phyloP scores from a whole-genome alignment of 2,113 vertebrate species.

The Cryptoleucopteryx plumbea region DNA sequence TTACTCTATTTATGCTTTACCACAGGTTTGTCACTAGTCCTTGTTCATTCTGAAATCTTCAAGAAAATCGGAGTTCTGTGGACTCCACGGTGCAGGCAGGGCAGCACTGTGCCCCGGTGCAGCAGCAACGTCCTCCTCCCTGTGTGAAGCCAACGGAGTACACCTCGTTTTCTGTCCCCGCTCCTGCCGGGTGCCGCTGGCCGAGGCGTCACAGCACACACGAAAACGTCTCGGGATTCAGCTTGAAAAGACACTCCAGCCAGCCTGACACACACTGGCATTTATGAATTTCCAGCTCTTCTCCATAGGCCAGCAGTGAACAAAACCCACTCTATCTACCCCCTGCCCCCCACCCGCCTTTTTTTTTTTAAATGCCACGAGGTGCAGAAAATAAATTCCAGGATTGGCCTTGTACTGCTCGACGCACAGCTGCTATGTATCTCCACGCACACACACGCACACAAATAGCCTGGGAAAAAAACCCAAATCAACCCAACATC shows the following conservation, averaged over 20 bases:
- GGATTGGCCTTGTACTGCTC: slow-evolving; percentile 70
- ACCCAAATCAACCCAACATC: slow-evolving; percentile 17
- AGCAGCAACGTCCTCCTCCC: background rate
- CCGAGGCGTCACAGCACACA: background rate
- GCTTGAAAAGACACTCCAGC: background rate
- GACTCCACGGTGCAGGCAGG: background rate
- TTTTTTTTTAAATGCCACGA: background rate
- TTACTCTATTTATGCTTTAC: slow-evolving; percentile 70
- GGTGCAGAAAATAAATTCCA: background rate
- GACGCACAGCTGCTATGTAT: slow-evolving; percentile 39
- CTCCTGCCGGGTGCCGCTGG: background rate
- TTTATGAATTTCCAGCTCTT: background rate
- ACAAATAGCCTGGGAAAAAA: background rate
- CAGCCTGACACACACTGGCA: background rate
- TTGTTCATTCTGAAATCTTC: slow-evolving; percentile 39
- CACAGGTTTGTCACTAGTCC: slow-evolving; percentile 77
- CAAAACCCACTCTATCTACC: background rate
- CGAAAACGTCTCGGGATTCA: background rate
- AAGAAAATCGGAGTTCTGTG: background rate
- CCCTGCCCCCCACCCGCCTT: background rate
- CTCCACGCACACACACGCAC: slow-evolving; percentile 30
- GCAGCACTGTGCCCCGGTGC: accelerated
- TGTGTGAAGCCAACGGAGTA: accelerated
- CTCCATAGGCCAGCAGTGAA: background rate
- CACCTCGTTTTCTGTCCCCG: background rate